Evolutionary conservation across 2,888 invertebrate genomes (phyloP), one percentile per base, ranked within the genome.

Genomic region (Scrobipalpa atriplicella): DNA sequence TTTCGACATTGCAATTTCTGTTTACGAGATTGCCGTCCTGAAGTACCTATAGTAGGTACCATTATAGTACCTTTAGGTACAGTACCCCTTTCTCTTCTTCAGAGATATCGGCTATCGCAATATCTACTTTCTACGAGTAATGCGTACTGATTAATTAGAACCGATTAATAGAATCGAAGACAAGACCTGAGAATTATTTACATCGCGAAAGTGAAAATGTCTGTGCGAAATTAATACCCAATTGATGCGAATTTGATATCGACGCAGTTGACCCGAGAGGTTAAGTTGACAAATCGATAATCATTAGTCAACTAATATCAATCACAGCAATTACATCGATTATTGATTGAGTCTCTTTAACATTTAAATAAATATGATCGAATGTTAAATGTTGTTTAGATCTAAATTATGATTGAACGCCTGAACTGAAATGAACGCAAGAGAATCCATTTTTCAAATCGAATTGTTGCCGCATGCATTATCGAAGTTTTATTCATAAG

Each of bases 121-220:
- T 79, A 82, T 85, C 82, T 73, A 83, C 91, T 92, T 92, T 91
- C 91, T 90, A 89, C 79, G 78, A 77, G 81, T 84, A 87, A 87
- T 86, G 85, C 89, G 87, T 85, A 86, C 85, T 84, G 90, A 90
- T 92, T 90, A 91, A 92, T 92, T 90, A 88, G 85, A 81, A 82
- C 84, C 87, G 90, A 90, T 90, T 87, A 83, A 77, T 82, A 83
- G 54, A 52, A 75, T 76, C 81, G 77, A 74, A 75, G 78, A 85
- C 83, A 74, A 76, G 78, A 85, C 82, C 83, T 83, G 80, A 75
- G 73, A 71, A 80, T 76, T 75, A 78, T 78, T 81, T 77, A 76
- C 74, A 77, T 77, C 72, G 78, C 79, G 81, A 85, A 85, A 84
- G 82, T 80, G 77, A 81, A 74, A 76, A 78, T 18, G 21, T 16